Base-by-base conservation (phyloP, 2,888 invertebrate species). In the Auanema freiburgensis region DNA sequence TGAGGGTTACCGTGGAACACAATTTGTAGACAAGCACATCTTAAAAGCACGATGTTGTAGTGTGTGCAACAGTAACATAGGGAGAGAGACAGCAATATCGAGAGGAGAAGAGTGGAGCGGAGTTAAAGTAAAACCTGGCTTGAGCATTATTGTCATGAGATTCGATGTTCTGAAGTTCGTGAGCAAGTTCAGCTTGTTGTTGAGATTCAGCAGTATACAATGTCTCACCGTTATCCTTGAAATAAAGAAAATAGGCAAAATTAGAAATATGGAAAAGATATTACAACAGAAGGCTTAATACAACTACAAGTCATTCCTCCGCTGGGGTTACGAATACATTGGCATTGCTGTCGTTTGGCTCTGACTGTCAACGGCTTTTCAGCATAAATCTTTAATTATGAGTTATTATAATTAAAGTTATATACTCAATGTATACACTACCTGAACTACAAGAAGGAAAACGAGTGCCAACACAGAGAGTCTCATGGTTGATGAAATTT, bases 21-120 rank as follows among this genome's bases (percentile, higher is more conserved):
- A 60, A 76, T 76, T 60, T 76, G 76, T 43, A 76, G 69, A 60
- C 76, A 76, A 16, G 72, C 74, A 52, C 76, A 76, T 23, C 75
- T 70, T 56, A 6, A 69, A 65, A 33, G 33, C 8, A 33, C 8
- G 3, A 5, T 33, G 33, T 33, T 33, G 33, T 33, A 10, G 16
- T n/a, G 16, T n/a, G 11, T 16, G 6, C 8, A 12, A 24, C 11
- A 55, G 8, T 6, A 55, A 55, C n/a, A 33, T 8, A 33, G 33
- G 8, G 33, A 33, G 33, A 5, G 4, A 33, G 33, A 33, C 4
- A 33, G 33, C n/a, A n/a, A 33, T 33, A 33, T 3, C 8, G 33
- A 33, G 33, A 33, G 8, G 33, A 8, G 8, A 33, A 33, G 8
- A 5, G 33, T 33, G 33, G 33, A 33, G 8, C 4, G 8, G 33